Conservation (phyloP, 1,140 invertebrate genomes). For the Chrysopa pallens region DNA sequence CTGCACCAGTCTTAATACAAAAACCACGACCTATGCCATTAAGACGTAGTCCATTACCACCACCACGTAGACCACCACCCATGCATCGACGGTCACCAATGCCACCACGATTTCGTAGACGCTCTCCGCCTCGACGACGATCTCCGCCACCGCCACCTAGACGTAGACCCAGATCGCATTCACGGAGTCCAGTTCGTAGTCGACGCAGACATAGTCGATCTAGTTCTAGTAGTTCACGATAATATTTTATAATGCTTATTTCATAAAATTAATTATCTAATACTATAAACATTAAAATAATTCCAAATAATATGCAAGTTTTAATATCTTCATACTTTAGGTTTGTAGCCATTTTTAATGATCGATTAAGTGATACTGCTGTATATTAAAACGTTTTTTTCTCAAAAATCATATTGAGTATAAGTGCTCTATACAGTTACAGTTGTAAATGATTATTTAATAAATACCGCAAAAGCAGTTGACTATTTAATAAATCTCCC, state of each 20-base stretch:
- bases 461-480: too few relatives aligned
- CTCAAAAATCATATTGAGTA: too few relatives aligned
- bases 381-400: too few relatives aligned
- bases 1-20: slow-evolving; percentile 71
- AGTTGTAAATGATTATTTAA: too few relatives aligned
- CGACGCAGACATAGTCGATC: slow-evolving; percentile 63
- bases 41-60: slow-evolving; percentile 39
- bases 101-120: slow-evolving; percentile 18
- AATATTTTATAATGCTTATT: slow-evolving; percentile 14
- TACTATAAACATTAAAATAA: too few relatives aligned
- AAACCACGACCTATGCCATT: slow-evolving; percentile 44
- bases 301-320: too few relatives aligned
- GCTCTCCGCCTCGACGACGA: slow-evolving; percentile 28
- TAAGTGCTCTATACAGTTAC: too few relatives aligned
- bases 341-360: too few relatives aligned
- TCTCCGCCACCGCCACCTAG: slow-evolving; percentile 33
- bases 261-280: too few relatives aligned
- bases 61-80: slow-evolving; percentile 34
- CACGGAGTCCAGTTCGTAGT: slow-evolving; percentile 37
- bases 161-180: slow-evolving; percentile 36
- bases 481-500: too few relatives aligned
- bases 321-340: too few relatives aligned
- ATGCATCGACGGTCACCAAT: slow-evolving; percentile 27
- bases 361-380: too few relatives aligned
- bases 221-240: slow-evolving; percentile 60